Conservation (phyloP, 2,113 vertebrate genomes). For the Stigmatopora argus region DNA sequence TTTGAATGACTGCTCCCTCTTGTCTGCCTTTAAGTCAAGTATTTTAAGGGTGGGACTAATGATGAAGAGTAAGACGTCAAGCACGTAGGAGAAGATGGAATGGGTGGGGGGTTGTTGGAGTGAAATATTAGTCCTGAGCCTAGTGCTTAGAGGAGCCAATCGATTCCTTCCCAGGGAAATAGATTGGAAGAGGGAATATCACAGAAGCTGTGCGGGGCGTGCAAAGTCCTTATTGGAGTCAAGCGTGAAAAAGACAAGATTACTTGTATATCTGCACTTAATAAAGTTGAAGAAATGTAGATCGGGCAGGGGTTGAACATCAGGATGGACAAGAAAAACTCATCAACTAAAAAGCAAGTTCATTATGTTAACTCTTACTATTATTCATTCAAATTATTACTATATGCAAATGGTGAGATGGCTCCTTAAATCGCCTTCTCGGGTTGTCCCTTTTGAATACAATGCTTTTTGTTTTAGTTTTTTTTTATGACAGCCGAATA, state of each 20-base stretch:
- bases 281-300: neutral
- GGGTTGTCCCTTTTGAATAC: too few species aligned
- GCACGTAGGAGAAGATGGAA: neutral
- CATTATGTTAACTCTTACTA: too few species aligned
- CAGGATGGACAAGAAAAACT: neutral
- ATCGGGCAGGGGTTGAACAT: neutral
- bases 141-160: slow-evolving; percentile 3
- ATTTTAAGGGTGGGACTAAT: slow-evolving; percentile 8
- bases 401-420: too few species aligned
- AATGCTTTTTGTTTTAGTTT: too few species aligned
- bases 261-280: neutral
- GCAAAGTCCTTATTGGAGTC: neutral
- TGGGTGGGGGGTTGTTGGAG: neutral
- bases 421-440: too few species aligned
- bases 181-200: slow-evolving; percentile 5
- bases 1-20: neutral
- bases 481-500: too few species aligned
- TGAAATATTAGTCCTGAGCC: slow-evolving; percentile 4
- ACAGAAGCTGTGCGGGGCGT: neutral
- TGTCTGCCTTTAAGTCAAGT: neutral
- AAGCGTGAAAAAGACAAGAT: neutral
- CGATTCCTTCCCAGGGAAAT: slow-evolving; percentile 7
- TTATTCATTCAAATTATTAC: too few species aligned
- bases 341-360: too few species aligned
- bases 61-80: slow-evolving; percentile 1